Conservation (phyloP, 2,113 vertebrate species). For the Chloroceryle aenea region DNA sequence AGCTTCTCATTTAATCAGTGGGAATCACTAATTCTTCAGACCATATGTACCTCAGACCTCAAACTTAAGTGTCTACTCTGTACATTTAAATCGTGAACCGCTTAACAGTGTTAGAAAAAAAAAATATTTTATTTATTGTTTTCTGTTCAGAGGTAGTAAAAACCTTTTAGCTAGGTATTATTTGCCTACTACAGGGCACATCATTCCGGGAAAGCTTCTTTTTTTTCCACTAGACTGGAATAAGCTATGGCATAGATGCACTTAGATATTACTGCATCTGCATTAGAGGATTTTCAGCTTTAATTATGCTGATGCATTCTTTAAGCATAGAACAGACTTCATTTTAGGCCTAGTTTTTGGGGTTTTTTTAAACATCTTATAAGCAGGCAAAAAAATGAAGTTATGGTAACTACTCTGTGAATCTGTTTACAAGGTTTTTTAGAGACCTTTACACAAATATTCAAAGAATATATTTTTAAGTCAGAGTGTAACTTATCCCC, state of each 20-base stretch:
- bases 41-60: not conserved
- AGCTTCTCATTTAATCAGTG: not conserved
- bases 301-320: constrained; percentile 22
- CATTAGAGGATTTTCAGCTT: constrained; percentile 24
- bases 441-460: not conserved
- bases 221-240: constrained; percentile 22
- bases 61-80: not conserved
- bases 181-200: not conserved
- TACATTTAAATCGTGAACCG: not conserved
- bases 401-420: not conserved
- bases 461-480: not conserved
- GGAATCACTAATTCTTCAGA: not conserved
- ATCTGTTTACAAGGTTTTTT: not conserved
- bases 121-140: not conserved
- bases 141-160: not conserved
- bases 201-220: not conserved
- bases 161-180: not conserved
- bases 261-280: not conserved
- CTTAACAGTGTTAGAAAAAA: not conserved
- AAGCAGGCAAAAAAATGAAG: not conserved
- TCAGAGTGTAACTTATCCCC: not conserved
- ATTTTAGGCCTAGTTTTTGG: constrained; percentile 4
- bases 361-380: not conserved
- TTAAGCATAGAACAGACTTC: not conserved
- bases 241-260: constrained; percentile 3